Conservation (phyloP, 2,888 invertebrate genomes). For the Drosophila neoperkinsi region DNA sequence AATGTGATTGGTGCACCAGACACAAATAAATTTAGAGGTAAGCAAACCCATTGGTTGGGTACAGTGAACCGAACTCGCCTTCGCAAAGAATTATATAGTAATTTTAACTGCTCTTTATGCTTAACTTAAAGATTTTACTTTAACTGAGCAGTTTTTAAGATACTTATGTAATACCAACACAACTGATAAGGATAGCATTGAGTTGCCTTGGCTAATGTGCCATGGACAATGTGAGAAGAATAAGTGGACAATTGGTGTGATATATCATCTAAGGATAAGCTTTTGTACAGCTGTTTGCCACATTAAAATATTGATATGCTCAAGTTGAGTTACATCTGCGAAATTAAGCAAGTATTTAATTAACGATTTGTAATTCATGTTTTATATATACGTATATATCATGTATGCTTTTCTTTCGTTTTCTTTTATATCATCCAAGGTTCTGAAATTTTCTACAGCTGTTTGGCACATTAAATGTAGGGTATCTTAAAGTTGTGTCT, state of each 20-base stretch:
- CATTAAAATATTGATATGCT: not conserved
- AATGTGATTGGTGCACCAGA: slow-evolving; percentile 32
- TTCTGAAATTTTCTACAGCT: too few species aligned
- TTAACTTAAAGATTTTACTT: not conserved
- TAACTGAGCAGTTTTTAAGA: not conserved
- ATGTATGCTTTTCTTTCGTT: too few species aligned
- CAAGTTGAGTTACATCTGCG: not conserved
- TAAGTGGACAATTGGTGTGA: not conserved
- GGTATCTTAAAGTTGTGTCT: too few species aligned
- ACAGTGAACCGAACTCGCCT: slow-evolving; percentile 26
- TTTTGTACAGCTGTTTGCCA: too few species aligned
- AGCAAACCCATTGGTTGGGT: slow-evolving; percentile 21
- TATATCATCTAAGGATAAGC: not conserved
- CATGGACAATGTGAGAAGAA: not conserved
- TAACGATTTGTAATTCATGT: too few species aligned
- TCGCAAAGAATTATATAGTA: not conserved
- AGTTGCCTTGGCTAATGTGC: not conserved
- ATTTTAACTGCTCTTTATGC: not conserved
- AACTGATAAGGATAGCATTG: not conserved
- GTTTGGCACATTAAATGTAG: too few species aligned
- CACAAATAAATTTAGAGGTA: slow-evolving; percentile 15
- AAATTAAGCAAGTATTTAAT: not conserved
- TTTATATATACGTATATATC: not conserved
- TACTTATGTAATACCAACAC: not conserved
- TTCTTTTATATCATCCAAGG: too few species aligned